Percentiles rank a stretch among this genome's conserved stretches.
These are phyloP conservation scores for Phyllopteryx taeniolatus DNA, from an alignment of 2,113 vertebrate species.

Conservation along the genomic window DNA sequence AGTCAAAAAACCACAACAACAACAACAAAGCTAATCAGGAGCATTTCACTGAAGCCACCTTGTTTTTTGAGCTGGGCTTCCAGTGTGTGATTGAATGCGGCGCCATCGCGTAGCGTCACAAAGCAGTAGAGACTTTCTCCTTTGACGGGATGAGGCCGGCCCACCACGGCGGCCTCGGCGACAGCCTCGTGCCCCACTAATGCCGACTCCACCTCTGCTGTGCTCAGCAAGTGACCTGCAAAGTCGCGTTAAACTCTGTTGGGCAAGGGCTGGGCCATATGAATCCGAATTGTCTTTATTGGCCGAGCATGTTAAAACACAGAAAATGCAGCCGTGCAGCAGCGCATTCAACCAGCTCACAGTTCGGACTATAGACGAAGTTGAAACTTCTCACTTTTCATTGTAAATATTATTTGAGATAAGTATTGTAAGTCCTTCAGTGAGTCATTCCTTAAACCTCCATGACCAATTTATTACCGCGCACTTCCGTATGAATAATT, in stretches of 20 bases:
- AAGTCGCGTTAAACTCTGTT: background rate
- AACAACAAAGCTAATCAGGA: background rate
- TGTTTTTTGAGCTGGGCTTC: slow-evolving; percentile 83
- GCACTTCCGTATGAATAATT: too few relatives aligned
- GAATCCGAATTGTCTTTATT: background rate
- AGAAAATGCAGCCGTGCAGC: background rate
- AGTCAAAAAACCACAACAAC: background rate
- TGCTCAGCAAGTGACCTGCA: slow-evolving; percentile 91
- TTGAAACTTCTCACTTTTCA: too few relatives aligned
- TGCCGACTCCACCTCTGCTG: slow-evolving; percentile 93
- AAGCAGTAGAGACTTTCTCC: slow-evolving; percentile 98
- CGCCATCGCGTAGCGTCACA: slow-evolving; percentile 84
- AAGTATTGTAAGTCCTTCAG: too few relatives aligned
- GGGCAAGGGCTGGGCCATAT: too few relatives aligned
- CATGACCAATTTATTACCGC: too few relatives aligned
- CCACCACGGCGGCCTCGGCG: slow-evolving; percentile 88
- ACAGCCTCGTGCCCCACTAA: slow-evolving; percentile 82
- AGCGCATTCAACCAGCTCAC: too few relatives aligned
- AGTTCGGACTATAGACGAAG: too few relatives aligned
- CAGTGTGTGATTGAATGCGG: slow-evolving; percentile 75
- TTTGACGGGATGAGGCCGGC: slow-evolving; percentile 88
- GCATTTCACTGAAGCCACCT: slow-evolving; percentile 67
- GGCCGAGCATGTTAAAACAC: background rate
- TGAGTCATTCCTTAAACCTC: too few relatives aligned
- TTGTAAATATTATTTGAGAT: too few relatives aligned